These are phyloP conservation scores for Cirrhinus molitorella DNA, from an alignment of 2,797 vertebrate genomes.

Conservation along the genomic window DNA sequence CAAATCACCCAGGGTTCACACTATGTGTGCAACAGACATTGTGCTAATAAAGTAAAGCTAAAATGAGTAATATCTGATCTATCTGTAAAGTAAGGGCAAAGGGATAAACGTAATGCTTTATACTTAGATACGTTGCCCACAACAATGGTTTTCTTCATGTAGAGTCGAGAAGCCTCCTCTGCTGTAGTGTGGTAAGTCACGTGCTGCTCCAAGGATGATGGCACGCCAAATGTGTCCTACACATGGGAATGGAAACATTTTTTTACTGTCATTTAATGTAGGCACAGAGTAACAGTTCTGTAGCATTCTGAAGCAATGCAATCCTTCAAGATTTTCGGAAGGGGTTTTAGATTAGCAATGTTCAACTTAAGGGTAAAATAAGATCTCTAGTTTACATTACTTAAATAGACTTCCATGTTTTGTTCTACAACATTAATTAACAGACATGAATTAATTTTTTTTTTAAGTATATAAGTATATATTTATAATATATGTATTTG, in stretches of 20 bases:
- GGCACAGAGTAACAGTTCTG: neutral
- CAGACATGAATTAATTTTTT: too few relatives aligned
- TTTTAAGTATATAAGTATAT: too few relatives aligned
- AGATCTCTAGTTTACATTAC: too few relatives aligned
- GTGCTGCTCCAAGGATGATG: conserved; percentile 82
- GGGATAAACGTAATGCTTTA: conserved; percentile 58
- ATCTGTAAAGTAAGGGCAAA: neutral
- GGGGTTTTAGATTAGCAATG: too few relatives aligned
- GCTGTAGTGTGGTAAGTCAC: conserved; percentile 82
- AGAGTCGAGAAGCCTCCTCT: conserved; percentile 92
- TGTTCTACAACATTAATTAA: too few relatives aligned
- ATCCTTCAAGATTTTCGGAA: neutral
- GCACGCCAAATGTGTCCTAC: conserved; percentile 88
- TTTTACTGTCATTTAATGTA: neutral
- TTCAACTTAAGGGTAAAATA: too few relatives aligned
- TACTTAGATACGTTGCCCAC: conserved; percentile 99
- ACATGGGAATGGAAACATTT: neutral
- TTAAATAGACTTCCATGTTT: too few relatives aligned
- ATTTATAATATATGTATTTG: too few relatives aligned
- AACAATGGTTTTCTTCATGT: conserved; percentile 97
- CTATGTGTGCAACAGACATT: neutral
- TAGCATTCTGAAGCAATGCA: neutral
- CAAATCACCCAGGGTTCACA: neutral
- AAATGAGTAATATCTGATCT: neutral
- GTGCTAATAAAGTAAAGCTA: neutral